These are phyloP conservation scores for Dryocosmus kuriphilus DNA, from an alignment of 2,888 invertebrate genomes.

Conservation along the genomic window DNA sequence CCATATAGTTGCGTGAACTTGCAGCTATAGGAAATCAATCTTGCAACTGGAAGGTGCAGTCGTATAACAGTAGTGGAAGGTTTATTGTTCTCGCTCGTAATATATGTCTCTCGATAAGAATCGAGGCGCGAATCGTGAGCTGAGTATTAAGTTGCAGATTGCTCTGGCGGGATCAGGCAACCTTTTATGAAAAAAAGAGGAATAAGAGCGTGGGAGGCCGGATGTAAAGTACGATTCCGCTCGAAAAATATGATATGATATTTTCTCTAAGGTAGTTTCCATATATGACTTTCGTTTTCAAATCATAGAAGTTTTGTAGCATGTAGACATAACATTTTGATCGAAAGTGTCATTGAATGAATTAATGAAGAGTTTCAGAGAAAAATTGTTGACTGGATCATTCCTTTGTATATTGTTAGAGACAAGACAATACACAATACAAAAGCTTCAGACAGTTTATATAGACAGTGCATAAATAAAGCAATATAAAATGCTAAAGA, in stretches of 20 bases:
- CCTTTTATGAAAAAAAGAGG: slow-evolving; percentile 50
- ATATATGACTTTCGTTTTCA: background rate
- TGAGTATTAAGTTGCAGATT: slow-evolving; percentile 57
- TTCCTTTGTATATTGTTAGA: too few relatives aligned
- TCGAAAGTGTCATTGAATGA: background rate
- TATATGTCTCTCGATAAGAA: slow-evolving; percentile 56
- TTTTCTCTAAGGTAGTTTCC: background rate
- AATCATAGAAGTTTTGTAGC: background rate
- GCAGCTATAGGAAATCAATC: slow-evolving; percentile 49
- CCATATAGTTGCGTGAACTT: slow-evolving; percentile 38
- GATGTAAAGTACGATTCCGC: slow-evolving; percentile 50
- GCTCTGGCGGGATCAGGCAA: slow-evolving; percentile 51
- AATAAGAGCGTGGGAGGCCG: slow-evolving; percentile 46
- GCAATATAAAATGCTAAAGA: background rate
- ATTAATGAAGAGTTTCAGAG: background rate
- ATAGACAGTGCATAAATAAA: background rate
- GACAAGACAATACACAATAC: background rate
- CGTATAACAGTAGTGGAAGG: slow-evolving; percentile 54
- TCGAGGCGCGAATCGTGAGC: slow-evolving; percentile 58
- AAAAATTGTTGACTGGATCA: too few relatives aligned
- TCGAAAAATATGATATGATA: background rate
- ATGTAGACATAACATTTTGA: background rate
- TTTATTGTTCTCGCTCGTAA: slow-evolving; percentile 57
- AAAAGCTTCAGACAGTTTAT: background rate
- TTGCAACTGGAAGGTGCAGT: slow-evolving; percentile 46